Percentiles rank a stretch among this genome's conserved stretches.
These are phyloP conservation scores for Coreoperca whiteheadi DNA, from an alignment of 2,113 vertebrate genomes.

Conservation along the genomic window DNA sequence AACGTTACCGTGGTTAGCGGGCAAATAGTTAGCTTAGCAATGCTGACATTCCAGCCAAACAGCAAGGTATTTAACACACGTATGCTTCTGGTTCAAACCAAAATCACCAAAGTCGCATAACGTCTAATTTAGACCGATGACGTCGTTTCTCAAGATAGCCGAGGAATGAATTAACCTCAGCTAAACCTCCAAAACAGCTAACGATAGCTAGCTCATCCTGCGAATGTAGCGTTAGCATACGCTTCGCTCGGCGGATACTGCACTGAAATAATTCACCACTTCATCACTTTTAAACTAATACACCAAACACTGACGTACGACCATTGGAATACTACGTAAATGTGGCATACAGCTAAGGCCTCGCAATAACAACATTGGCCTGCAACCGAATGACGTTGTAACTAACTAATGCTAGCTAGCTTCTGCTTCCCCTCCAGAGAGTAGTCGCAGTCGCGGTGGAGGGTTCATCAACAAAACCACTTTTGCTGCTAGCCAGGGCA, in stretches of 20 bases:
- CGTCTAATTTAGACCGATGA: background rate
- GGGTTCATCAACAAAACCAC: constrained; percentile 71
- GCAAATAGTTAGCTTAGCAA: constrained; percentile 49
- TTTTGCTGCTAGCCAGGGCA: constrained; percentile 54
- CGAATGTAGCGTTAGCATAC: constrained; percentile 60
- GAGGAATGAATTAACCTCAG: constrained; percentile 64
- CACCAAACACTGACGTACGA: background rate
- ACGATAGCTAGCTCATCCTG: constrained; percentile 49
- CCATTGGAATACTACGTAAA: background rate
- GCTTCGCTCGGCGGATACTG: constrained; percentile 8
- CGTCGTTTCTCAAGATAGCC: background rate
- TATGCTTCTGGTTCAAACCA: background rate
- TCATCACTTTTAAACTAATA: background rate
- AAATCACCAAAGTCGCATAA: background rate
- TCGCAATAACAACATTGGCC: background rate
- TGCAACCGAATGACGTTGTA: constrained; percentile 31
- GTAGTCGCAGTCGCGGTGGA: constrained; percentile 45
- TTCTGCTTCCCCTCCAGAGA: constrained; percentile 45
- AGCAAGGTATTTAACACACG: background rate
- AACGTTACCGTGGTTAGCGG: constrained; percentile 45
- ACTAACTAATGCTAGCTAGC: constrained; percentile 21
- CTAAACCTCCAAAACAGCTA: constrained; percentile 53
- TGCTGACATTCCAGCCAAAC: constrained; percentile 19
- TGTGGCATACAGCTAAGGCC: background rate
- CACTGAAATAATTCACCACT: background rate